A percentile compares a stretch with the other conserved stretches of the same genome.
Evolutionary conservation across 2,888 invertebrate genomes (phyloP).

Genomic region (Lordiphosa andalusiaca): DNA sequence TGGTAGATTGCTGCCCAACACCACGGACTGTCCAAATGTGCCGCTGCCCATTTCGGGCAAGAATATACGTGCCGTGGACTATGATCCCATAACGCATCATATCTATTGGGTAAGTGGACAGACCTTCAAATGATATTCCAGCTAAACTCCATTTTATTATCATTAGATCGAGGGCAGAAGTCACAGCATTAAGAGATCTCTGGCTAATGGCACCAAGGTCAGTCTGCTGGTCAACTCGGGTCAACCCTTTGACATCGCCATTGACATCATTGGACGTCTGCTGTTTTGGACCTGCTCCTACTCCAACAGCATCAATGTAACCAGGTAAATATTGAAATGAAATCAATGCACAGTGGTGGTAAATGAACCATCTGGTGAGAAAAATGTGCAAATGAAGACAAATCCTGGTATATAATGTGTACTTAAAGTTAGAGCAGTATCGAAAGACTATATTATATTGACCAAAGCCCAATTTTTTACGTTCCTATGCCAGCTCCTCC

Average conservation of each 20-base stretch:
- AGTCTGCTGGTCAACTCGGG: conserved; percentile 83
- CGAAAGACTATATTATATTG: too few relatives aligned
- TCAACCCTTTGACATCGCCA: conserved; percentile 90
- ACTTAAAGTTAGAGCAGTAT: too few relatives aligned
- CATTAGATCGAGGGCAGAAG: conserved; percentile 88
- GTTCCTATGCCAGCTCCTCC: too few relatives aligned
- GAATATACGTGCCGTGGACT: conserved; percentile 91
- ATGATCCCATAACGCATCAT: conserved; percentile 88
- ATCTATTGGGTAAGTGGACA: conserved; percentile 88
- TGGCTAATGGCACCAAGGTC: conserved; percentile 84
- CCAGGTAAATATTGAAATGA: conserved; percentile 83
- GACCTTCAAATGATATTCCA: too few relatives aligned
- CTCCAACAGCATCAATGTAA: conserved; percentile 93
- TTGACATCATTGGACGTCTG: conserved; percentile 91
- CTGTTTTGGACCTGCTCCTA: conserved; percentile 94
- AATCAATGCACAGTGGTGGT: background rate
- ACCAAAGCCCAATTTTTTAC: too few relatives aligned
- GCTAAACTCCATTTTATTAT: background rate
- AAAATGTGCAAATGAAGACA: too few relatives aligned
- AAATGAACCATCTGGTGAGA: too few relatives aligned
- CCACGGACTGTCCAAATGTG: conserved; percentile 90
- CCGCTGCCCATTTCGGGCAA: conserved; percentile 89
- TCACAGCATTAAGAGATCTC: conserved; percentile 86
- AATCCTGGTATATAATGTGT: too few relatives aligned
- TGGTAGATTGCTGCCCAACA: conserved; percentile 89